Percentiles rank a stretch among this genome's conserved stretches.
These are phyloP conservation scores for Holothuria scabra DNA, from an alignment of 53 echinoderm and acorn worm genomes.

Conservation along the genomic window DNA sequence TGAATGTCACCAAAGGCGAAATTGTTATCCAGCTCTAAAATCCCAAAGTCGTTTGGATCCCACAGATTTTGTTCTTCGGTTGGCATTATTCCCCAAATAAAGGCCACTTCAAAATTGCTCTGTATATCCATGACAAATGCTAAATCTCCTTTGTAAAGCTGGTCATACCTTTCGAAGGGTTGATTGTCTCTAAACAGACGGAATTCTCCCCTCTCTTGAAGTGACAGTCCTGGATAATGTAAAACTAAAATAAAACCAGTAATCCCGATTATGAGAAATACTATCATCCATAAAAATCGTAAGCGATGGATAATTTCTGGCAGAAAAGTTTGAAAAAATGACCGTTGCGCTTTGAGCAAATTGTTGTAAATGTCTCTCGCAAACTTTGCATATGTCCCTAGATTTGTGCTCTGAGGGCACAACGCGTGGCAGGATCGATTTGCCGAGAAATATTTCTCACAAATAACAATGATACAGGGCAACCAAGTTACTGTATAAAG, in stretches of 20 bases:
- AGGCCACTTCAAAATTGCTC: conserved; percentile 15
- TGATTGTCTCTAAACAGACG: conserved; percentile 56
- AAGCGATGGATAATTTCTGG: conserved; percentile 49
- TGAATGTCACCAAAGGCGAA: conserved; percentile 54
- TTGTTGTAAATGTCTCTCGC: neutral
- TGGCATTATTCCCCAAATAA: conserved; percentile 61
- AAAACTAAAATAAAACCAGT: conserved; percentile 58
- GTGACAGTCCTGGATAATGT: conserved; percentile 50
- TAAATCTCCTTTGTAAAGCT: conserved; percentile 52
- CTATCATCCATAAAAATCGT: conserved; percentile 61
- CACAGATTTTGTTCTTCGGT: conserved; percentile 22
- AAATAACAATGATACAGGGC: conserved; percentile 63
- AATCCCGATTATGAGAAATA: conserved; percentile 48
- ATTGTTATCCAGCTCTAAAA: conserved; percentile 19
- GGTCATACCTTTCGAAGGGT: conserved; percentile 64
- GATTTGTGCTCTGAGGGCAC: neutral
- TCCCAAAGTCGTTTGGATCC: conserved; percentile 53
- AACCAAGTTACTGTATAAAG: conserved; percentile 74
- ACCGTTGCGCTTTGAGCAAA: neutral
- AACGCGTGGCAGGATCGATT: neutral
- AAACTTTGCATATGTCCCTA: neutral
- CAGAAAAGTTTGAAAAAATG: conserved; percentile 51
- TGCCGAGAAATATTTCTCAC: conserved; percentile 60
- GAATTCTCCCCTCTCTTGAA: conserved; percentile 58
- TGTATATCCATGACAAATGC: conserved; percentile 49